Conservation (phyloP, 2,888 invertebrate species). For the Drosophila longiperda region DNA sequence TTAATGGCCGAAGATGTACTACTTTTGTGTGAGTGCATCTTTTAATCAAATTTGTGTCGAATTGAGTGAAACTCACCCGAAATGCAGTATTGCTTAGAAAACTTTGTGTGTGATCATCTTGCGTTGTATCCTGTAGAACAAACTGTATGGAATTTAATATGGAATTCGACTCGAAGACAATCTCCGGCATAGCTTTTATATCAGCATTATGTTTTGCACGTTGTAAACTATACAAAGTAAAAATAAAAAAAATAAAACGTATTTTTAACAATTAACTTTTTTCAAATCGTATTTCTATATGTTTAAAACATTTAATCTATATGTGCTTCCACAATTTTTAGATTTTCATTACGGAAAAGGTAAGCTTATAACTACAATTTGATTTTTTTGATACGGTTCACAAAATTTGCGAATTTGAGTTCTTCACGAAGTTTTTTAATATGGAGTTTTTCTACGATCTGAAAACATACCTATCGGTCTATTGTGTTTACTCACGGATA, state of each 20-base stretch:
- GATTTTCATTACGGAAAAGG: background rate
- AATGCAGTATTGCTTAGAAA: constrained; percentile 73
- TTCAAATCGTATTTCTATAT: background rate
- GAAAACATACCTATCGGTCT: background rate
- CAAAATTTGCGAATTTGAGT: background rate
- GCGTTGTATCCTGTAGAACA: constrained; percentile 73
- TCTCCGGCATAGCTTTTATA: constrained; percentile 49
- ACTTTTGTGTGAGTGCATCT: background rate
- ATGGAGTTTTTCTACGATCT: background rate
- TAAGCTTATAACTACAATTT: background rate
- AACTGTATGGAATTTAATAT: constrained; percentile 79
- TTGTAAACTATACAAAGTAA: constrained; percentile 8
- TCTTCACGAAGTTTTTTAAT: background rate
- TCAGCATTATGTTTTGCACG: constrained; percentile 57
- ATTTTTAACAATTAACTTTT: background rate
- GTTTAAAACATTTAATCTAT: background rate
- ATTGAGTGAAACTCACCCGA: constrained; percentile 56
- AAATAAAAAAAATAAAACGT: background rate
- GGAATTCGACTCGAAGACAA: constrained; percentile 76
- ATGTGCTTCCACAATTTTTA: background rate
- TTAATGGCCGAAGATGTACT: background rate
- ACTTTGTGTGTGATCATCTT: constrained; percentile 73
- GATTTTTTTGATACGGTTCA: background rate
- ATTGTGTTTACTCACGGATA: constrained; percentile 62
- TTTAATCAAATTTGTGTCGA: background rate